A percentile compares a stretch with the other conserved stretches of the same genome.
Evolutionary conservation across 2,888 invertebrate genomes (phyloP).

Genomic region (Ecdyonurus torrentis): DNA sequence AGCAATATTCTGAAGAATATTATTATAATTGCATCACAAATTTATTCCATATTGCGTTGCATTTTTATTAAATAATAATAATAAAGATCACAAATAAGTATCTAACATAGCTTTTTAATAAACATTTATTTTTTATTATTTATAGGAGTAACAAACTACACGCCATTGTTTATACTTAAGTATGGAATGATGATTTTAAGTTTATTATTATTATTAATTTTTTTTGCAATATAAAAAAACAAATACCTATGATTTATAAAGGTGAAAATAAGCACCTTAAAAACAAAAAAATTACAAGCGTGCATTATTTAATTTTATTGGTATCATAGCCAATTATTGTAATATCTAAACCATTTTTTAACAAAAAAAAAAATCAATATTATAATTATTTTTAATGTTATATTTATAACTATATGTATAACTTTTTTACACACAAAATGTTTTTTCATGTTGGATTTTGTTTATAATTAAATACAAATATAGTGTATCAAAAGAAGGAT

Average conservation of each 20-base stretch:
- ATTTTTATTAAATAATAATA: not conserved
- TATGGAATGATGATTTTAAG: not conserved
- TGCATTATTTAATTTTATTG: not conserved
- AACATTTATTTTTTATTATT: slow-evolving; percentile 1
- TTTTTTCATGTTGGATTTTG: not conserved
- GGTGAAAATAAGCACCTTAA: not conserved
- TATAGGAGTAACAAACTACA: slow-evolving; percentile 2
- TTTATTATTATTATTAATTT: too few relatives aligned
- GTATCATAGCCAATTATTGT: not conserved
- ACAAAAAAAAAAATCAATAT: not conserved
- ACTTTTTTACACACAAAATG: not conserved
- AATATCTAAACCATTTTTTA: not conserved
- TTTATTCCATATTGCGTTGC: not conserved
- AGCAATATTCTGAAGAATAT: too few relatives aligned
- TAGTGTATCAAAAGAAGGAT: not conserved
- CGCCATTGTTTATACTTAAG: not conserved
- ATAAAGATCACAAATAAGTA: not conserved
- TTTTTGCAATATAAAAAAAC: not conserved
- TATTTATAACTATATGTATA: not conserved
- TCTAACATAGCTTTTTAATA: not conserved
- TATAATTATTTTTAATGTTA: not conserved
- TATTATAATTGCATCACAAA: not conserved
- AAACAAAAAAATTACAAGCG: not conserved
- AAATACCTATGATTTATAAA: not conserved
- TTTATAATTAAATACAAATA: not conserved